Evolutionary conservation across 2,113 vertebrate genomes (phyloP).

Genomic region (Cathartes aura): DNA sequence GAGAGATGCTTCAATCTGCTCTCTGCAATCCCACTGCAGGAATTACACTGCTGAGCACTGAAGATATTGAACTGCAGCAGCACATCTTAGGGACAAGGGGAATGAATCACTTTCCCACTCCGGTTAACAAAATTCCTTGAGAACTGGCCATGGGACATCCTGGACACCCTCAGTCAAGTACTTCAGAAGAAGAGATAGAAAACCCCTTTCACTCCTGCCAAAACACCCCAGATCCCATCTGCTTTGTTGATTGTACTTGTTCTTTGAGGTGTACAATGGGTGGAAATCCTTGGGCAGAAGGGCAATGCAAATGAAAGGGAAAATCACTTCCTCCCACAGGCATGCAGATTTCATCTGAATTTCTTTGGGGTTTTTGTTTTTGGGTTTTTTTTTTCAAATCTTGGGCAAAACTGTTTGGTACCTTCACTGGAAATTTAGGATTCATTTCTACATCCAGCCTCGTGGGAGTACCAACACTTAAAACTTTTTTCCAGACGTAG

Average conservation of each 20-base stretch:
- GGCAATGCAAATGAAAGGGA: neutral
- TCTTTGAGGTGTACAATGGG: neutral
- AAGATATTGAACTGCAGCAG: neutral
- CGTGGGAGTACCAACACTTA: fast-evolving
- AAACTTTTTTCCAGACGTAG: neutral
- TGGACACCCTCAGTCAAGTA: too few relatives aligned
- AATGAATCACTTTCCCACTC: neutral
- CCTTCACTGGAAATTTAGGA: neutral
- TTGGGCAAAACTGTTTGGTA: neutral
- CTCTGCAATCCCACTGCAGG: neutral
- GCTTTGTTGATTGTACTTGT: neutral
- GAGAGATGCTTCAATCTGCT: neutral
- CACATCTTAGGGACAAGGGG: neutral
- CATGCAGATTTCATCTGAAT: neutral
- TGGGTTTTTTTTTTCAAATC: neutral
- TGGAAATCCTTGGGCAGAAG: neutral
- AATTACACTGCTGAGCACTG: neutral
- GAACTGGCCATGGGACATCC: neutral
- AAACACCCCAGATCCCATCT: neutral
- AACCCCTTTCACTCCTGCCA: neutral
- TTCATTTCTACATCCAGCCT: neutral
- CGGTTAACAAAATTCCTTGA: neutral
- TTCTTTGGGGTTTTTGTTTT: too few relatives aligned
- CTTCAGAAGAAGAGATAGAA: neutral
- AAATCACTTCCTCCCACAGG: neutral